Base-by-base conservation (phyloP, 2,113 vertebrate genomes). In the Thunnus thynnus region DNA sequence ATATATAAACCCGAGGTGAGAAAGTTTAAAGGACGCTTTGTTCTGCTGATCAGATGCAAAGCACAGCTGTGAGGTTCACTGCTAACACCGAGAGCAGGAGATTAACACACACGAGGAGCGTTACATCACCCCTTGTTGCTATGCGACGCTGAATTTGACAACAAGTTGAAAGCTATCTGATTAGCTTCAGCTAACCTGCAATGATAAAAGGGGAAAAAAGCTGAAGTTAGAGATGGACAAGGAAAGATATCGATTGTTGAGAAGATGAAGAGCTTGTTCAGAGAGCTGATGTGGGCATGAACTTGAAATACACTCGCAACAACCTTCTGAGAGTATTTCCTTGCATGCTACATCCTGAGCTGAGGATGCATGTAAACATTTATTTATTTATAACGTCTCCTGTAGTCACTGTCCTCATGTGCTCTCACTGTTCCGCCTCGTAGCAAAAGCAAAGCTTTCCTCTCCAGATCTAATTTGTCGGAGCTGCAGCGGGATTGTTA, bases 1-100 rank as follows among this genome's bases (percentile, higher is more conserved):
- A 47, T 61, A 22, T 68, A 69, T 68, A 69, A 91, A 82, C 74
- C 73, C 0, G 65, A 83, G 66, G 84, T 77, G 80, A 72, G 71
- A 20, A 67, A 72, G 58, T 78, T 77, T 83, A 73, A 78, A 85
- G 64, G 78, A 83, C 44, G 65, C 72, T 73, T 78, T 86, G 72
- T 75, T 87, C 68, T 80, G 44, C 62, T 0, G 66, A 67, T 65
- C 68, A 10, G 51, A 54, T 56, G 41, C 30, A 13, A 54, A 80
- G 47, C 61, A n/a, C 72, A 50, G 76, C 76, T 83, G 60, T 17
- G 16, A 67, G 67, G 62, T 44, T 55, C 44, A 14, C 65, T 0
- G 52, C 20, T 0, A 57, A 65, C 76, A 41, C 58, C 30, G 17
- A 75, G 5, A 71, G 13, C 4, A 3, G 65, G 22, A 72, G 8